These are phyloP conservation scores for Sinotaia quadrata DNA, from an alignment of 2,888 invertebrate genomes.

Conservation along the genomic window DNA sequence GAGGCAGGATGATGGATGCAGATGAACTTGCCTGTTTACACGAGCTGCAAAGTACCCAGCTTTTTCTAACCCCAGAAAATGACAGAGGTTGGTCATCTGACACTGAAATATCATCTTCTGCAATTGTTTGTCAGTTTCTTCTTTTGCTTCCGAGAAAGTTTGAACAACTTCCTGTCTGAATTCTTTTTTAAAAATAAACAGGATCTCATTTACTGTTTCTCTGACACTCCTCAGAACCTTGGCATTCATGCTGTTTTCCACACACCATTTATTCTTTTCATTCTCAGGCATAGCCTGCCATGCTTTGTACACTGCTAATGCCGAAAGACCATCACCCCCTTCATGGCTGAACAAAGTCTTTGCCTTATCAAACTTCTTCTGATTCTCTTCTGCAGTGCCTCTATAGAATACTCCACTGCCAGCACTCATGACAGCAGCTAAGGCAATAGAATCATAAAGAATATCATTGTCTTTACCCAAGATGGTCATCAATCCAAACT, in stretches of 20 bases:
- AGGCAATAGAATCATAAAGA: slow-evolving; percentile 56
- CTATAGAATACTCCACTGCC: slow-evolving; percentile 63
- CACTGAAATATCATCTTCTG: slow-evolving; percentile 51
- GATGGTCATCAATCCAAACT: slow-evolving; percentile 42
- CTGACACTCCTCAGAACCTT: slow-evolving; percentile 34
- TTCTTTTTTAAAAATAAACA: slow-evolving; percentile 49
- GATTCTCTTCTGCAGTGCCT: slow-evolving; percentile 51
- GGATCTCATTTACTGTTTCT: slow-evolving; percentile 48
- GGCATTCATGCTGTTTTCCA: slow-evolving; percentile 67
- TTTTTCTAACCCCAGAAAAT: slow-evolving; percentile 55
- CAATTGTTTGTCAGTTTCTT: slow-evolving; percentile 35
- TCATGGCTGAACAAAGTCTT: slow-evolving; percentile 60
- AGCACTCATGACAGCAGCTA: slow-evolving; percentile 58
- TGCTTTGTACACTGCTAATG: slow-evolving; percentile 46
- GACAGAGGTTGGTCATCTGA: slow-evolving; percentile 51
- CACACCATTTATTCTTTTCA: slow-evolving; percentile 62
- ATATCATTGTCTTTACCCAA: slow-evolving; percentile 38
- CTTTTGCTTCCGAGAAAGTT: slow-evolving; percentile 36
- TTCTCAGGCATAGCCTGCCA: slow-evolving; percentile 55
- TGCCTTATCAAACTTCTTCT: slow-evolving; percentile 49
- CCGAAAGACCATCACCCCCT: slow-evolving; percentile 60
- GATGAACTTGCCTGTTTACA: slow-evolving; percentile 42
- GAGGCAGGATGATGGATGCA: slow-evolving; percentile 63
- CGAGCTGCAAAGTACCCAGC: slow-evolving; percentile 54
- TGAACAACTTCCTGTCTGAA: slow-evolving; percentile 36